Percentiles rank a stretch among this genome's conserved stretches.
phyloP scores from a whole-genome alignment of 1,140 invertebrate genomes.

The Luehdorfia chinensis region DNA sequence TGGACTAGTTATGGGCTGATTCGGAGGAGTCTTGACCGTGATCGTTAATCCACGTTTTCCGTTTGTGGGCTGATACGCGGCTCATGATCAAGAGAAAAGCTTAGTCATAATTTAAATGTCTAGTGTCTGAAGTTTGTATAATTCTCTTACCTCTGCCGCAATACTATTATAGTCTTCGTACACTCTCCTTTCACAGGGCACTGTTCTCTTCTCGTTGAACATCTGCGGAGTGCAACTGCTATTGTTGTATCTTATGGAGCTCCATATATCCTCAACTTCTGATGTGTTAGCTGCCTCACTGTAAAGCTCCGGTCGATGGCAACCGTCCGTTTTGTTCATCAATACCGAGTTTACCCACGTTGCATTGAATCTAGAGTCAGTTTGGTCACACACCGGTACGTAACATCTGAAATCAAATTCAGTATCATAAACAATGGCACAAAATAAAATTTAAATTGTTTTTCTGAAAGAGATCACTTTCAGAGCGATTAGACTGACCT shows the following conservation, averaged over 20 bases:
- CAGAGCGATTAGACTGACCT: too few species aligned
- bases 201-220: constrained; percentile 28
- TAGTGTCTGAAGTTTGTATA: too few species aligned
- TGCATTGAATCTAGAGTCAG: constrained; percentile 31
- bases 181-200: constrained; percentile 38
- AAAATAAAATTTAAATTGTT: too few species aligned
- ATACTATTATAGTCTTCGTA: constrained; percentile 65
- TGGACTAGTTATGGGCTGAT: too few species aligned
- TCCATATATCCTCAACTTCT: neutral
- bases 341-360: constrained; percentile 36
- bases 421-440: too few species aligned
- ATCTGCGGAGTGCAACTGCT: constrained; percentile 31
- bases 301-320: constrained; percentile 29
- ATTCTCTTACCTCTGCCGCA: constrained; percentile 56
- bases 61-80: too few species aligned
- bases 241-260: neutral
- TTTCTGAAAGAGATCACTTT: too few species aligned
- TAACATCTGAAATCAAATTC: constrained; percentile 51
- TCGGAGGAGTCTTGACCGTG: too few species aligned
- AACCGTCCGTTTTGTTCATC: constrained; percentile 28
- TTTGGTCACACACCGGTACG: constrained; percentile 47
- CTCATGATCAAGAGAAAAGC: too few species aligned
- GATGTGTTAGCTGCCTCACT: neutral
- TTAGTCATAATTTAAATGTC: too few species aligned
- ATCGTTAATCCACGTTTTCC: too few species aligned